Conservation (phyloP, 2,113 vertebrate genomes). For the Blennius ocellaris region DNA sequence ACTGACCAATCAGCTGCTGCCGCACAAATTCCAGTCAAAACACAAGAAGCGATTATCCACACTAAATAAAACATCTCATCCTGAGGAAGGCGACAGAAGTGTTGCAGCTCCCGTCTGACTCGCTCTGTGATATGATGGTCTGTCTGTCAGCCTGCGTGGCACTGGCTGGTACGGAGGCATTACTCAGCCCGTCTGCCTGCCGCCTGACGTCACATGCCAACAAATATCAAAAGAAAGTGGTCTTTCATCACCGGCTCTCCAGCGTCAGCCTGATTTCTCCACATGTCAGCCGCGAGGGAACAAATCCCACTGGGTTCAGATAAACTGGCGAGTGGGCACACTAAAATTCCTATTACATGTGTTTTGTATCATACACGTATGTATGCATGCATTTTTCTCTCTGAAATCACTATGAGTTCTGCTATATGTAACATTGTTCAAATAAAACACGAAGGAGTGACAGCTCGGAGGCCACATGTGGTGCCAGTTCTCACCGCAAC, state of each 20-base stretch:
- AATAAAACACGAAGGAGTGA: no score
- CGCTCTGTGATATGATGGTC: conserved; percentile 28
- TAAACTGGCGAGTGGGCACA: not conserved
- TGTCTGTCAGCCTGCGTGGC: conserved; percentile 50
- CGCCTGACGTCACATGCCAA: conserved; percentile 61
- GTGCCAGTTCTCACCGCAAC: no score
- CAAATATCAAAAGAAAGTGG: conserved; percentile 13
- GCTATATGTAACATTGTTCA: no score
- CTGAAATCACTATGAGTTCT: no score
- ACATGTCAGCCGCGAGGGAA: not conserved
- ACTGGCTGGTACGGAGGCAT: conserved; percentile 73
- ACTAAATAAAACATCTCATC: not conserved
- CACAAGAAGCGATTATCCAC: no score
- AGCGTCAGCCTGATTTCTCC: not conserved
- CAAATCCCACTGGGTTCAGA: not conserved
- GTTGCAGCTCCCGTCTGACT: conserved; percentile 7
- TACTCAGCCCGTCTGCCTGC: conserved; percentile 50
- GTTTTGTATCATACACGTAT: no score
- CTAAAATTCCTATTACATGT: no score
- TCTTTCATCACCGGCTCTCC: not conserved
- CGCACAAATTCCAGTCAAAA: no score
- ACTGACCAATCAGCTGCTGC: not conserved
- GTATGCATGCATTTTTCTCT: no score
- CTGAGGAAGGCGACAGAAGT: not conserved
- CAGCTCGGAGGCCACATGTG: no score